Percentiles rank a stretch among this genome's conserved stretches.
Evolutionary conservation across 1,140 invertebrate species (phyloP).

Genomic region (Hestina assimilis): DNA sequence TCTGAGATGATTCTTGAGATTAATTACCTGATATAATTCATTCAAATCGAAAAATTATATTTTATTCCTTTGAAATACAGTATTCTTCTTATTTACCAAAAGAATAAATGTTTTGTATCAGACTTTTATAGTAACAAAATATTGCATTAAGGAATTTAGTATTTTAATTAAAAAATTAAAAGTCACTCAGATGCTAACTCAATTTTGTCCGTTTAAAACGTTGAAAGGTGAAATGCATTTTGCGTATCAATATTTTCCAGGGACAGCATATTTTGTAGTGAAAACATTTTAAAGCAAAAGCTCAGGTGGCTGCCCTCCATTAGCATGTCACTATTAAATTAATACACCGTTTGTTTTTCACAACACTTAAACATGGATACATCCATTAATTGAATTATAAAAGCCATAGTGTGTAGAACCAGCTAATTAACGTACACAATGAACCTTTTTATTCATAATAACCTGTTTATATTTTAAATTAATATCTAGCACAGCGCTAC

Average conservation of each 20-base stretch:
- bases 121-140: no score
- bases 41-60: no score
- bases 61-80: no score
- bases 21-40: no score
- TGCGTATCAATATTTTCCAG: slow-evolving; percentile 14
- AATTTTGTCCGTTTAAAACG: not conserved
- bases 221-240: not conserved
- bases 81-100: no score
- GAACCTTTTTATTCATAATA: slow-evolving; percentile 24
- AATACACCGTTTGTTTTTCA: slow-evolving; percentile 58
- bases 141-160: no score
- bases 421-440: slow-evolving; percentile 52
- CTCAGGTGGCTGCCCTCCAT: slow-evolving; percentile 44
- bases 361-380: slow-evolving; percentile 49
- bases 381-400: slow-evolving; percentile 54
- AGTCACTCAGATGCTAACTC: not conserved
- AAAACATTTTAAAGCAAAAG: slow-evolving; percentile 34
- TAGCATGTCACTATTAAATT: slow-evolving; percentile 59
- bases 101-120: no score
- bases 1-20: no score
- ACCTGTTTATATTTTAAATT: no score
- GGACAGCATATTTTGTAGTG: slow-evolving; percentile 14
- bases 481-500: no score
- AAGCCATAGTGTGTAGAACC: slow-evolving; percentile 38
- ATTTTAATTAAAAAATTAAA: slow-evolving; percentile 16